phyloP scores from a whole-genome alignment of 2,888 invertebrate genomes.

The Endotricha flammealis region DNA sequence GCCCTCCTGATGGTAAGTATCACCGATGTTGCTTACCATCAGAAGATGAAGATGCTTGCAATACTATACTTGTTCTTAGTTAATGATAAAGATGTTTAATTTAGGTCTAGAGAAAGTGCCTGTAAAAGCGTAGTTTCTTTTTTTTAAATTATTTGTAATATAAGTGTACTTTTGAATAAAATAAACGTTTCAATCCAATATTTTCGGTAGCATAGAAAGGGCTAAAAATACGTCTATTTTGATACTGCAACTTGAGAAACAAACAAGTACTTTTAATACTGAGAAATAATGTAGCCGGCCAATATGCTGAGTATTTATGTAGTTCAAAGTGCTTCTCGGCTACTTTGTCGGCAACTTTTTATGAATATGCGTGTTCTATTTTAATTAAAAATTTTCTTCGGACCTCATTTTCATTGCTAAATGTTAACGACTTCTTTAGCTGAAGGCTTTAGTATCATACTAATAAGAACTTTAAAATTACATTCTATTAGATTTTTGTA shows the following conservation, averaged over 20 bases:
- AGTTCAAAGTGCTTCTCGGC: conserved; percentile 25
- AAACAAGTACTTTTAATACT: conserved; percentile 8
- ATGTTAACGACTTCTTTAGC: conserved; percentile 33
- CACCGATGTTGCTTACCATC: no score
- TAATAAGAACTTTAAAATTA: conserved; percentile 12
- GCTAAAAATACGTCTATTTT: no score
- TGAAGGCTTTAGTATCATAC: conserved; percentile 17
- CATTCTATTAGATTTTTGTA: no score
- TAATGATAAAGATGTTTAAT: no score
- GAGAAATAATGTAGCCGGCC: conserved; percentile 1
- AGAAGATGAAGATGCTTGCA: no score
- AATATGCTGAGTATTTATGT: conserved; percentile 18
- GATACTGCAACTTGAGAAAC: background rate
- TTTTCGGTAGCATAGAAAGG: conserved; percentile 10
- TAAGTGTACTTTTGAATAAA: no score
- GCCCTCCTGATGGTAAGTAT: no score
- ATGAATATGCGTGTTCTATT: conserved; percentile 36
- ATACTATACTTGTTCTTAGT: no score
- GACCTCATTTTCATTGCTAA: conserved; percentile 27
- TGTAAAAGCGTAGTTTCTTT: no score
- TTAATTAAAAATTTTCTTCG: conserved; percentile 41
- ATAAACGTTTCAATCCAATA: conserved; percentile 6
- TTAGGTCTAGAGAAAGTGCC: no score
- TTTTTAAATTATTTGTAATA: no score
- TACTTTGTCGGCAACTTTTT: conserved; percentile 30